A percentile compares a stretch with the other conserved stretches of the same genome.
These are phyloP conservation scores for Leptinotarsa lineolata DNA, from an alignment of 1,140 invertebrate species.

Conservation along the genomic window DNA sequence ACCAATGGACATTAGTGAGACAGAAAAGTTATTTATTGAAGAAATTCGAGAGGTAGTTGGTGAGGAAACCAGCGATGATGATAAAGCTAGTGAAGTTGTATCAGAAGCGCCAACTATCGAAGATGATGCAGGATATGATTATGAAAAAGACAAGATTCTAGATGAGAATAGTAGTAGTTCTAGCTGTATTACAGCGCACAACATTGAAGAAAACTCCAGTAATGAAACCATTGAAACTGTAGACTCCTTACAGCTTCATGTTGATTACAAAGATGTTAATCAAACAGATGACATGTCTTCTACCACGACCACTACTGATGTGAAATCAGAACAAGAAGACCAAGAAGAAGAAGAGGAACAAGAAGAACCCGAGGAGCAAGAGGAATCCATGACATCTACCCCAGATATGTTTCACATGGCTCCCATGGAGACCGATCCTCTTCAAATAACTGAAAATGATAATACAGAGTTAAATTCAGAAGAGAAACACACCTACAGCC, in stretches of 20 bases:
- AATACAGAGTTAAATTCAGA: conserved; percentile 14
- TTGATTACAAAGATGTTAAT: conserved; percentile 36
- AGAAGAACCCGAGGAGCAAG: conserved; percentile 36
- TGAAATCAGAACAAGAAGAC: conserved; percentile 30
- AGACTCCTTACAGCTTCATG: conserved; percentile 41
- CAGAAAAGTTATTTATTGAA: conserved; percentile 19
- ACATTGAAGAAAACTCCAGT: conserved; percentile 41
- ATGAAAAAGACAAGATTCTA: conserved; percentile 38
- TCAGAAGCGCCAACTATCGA: conserved; percentile 33
- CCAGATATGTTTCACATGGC: conserved; percentile 36
- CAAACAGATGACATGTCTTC: conserved; percentile 35
- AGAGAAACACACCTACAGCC: conserved; percentile 1
- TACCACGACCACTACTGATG: conserved; percentile 37
- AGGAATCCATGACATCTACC: conserved; percentile 38
- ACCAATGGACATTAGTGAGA: conserved; percentile 12
- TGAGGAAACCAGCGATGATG: conserved; percentile 39
- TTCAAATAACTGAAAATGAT: conserved; percentile 19
- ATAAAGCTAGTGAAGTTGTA: conserved; percentile 37
- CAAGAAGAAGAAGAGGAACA: conserved; percentile 20
- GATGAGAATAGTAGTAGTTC: conserved; percentile 44
- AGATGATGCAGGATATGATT: conserved; percentile 34
- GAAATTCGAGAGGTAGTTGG: conserved; percentile 33
- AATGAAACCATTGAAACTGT: conserved; percentile 43
- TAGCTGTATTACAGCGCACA: conserved; percentile 32
- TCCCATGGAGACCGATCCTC: conserved; percentile 24